A percentile compares a stretch with the other conserved stretches of the same genome.
Conservation (phyloP, 2,113 vertebrate species). For the Enhydra lutris region DNA sequence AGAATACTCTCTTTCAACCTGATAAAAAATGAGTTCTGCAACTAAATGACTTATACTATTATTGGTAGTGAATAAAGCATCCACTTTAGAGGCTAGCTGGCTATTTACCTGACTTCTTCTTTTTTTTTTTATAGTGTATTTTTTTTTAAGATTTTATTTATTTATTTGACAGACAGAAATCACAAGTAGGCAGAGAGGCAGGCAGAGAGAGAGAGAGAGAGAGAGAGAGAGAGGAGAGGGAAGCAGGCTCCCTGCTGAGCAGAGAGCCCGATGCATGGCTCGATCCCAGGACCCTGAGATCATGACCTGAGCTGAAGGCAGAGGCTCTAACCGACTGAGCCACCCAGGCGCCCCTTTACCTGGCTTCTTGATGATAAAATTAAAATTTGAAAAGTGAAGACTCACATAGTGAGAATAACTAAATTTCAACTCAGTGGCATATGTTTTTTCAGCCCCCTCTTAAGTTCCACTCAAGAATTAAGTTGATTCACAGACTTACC, state of each 20-base stretch:
- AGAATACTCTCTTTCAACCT: neutral
- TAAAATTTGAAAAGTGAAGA: slow-evolving; percentile 2
- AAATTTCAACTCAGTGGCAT: neutral
- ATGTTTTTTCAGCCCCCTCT: neutral
- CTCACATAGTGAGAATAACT: neutral
- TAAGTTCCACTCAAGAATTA: neutral
- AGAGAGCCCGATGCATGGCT: too few species aligned
- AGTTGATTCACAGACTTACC: neutral
- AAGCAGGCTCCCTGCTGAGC: too few species aligned
- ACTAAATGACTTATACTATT: neutral
- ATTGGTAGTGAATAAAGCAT: neutral
- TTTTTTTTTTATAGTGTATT: too few species aligned
- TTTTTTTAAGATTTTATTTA: too few species aligned
- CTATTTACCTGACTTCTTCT: neutral
- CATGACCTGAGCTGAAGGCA: too few species aligned
- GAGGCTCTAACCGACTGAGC: too few species aligned
- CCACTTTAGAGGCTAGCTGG: neutral
- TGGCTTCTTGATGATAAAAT: neutral
- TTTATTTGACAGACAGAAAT: too few species aligned
- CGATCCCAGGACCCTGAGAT: too few species aligned
- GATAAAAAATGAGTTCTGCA: neutral
- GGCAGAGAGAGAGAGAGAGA: too few species aligned
- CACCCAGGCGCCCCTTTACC: neutral
- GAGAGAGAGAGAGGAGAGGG: too few species aligned
- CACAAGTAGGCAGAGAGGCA: too few species aligned